Percentiles rank a stretch among this genome's conserved stretches.
Evolutionary conservation across 2,113 vertebrate genomes (phyloP).

Genomic region (Phyllostomus discolor): DNA sequence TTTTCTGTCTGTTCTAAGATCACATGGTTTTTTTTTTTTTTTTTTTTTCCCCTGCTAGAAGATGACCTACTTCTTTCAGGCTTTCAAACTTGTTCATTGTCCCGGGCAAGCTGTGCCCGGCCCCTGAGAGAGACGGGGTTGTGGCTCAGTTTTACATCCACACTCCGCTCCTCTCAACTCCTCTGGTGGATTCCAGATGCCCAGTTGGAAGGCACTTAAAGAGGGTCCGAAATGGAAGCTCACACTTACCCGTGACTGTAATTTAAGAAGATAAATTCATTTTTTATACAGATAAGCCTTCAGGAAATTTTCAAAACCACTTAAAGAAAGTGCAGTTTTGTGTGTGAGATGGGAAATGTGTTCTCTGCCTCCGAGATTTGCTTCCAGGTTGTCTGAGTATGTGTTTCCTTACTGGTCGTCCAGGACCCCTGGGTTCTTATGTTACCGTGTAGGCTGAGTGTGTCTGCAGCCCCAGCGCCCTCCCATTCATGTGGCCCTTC

Average conservation of each 20-base stretch:
- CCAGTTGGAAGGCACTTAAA: background rate
- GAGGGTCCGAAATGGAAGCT: background rate
- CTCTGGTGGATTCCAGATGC: accelerated
- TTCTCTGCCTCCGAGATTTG: background rate
- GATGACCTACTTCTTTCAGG: background rate
- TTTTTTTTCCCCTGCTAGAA: background rate
- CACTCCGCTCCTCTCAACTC: background rate
- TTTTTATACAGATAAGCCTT: background rate
- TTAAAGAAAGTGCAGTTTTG: background rate
- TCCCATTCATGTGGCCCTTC: accelerated
- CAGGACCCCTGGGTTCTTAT: background rate
- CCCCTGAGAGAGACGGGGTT: accelerated
- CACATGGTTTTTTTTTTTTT: background rate
- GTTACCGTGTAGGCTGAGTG: accelerated
- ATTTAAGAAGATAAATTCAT: background rate
- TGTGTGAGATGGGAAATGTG: background rate
- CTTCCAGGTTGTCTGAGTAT: accelerated
- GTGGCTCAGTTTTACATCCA: accelerated
- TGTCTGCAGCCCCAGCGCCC: background rate
- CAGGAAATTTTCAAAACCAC: background rate
- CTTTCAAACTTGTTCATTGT: background rate
- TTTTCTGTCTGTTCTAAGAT: background rate
- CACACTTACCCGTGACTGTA: background rate
- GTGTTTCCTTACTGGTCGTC: accelerated
- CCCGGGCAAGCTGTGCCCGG: background rate